Conservation (phyloP, 2,797 vertebrate species). For the Chelon auratus region DNA sequence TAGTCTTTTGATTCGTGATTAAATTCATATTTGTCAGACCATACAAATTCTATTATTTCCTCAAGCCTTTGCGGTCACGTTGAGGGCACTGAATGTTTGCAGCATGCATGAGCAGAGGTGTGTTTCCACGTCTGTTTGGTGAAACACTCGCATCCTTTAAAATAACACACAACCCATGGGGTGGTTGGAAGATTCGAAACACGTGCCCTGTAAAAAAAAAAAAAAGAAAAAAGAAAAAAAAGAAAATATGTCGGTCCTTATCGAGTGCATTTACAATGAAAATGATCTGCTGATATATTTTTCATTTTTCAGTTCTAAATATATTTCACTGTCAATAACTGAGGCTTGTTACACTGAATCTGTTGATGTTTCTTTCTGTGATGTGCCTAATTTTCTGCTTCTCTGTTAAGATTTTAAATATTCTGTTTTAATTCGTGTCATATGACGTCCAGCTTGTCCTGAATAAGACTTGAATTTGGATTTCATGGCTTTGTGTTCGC, state of each 20-base stretch:
- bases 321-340: constrained; percentile 8
- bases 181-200: constrained; percentile 12
- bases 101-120: constrained; percentile 14
- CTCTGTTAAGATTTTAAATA: constrained; percentile 35
- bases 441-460: constrained; percentile 44
- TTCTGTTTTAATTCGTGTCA: constrained; percentile 32
- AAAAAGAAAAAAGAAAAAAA: too few relatives aligned
- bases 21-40: constrained; percentile 23
- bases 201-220: background rate
- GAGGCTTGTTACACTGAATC: constrained; percentile 37
- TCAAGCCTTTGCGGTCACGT: background rate
- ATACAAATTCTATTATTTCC: constrained; percentile 2
- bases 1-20: constrained; percentile 16
- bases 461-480: constrained; percentile 54
- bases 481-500: constrained; percentile 20
- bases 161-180: background rate
- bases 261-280: constrained; percentile 13
- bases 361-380: constrained; percentile 38
- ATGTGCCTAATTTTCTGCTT: constrained; percentile 56
- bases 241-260: constrained; percentile 3
- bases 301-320: background rate
- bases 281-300: constrained; percentile 15
- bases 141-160: constrained; percentile 6
- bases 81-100: constrained; percentile 14
- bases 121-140: constrained; percentile 28